Conservation (phyloP, 2,113 vertebrate species). For the Fregata magnificens region DNA sequence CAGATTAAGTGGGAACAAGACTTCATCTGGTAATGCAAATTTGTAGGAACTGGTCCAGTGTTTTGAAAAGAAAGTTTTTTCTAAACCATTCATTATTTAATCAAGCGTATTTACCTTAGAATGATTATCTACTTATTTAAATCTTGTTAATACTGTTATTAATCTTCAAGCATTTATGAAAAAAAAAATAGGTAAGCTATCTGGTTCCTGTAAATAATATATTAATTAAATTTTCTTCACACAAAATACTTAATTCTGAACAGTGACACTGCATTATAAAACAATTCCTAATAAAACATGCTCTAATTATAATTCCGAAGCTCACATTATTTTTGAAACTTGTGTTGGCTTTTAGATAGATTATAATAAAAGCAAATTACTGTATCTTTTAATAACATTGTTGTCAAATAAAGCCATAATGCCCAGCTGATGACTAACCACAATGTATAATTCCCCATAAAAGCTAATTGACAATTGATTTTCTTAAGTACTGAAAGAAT, state of each 20-base stretch:
- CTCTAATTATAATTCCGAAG: conserved; percentile 60
- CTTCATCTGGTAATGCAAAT: background rate
- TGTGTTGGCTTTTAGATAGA: conserved; percentile 61
- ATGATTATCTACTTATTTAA: conserved; percentile 5
- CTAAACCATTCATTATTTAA: background rate
- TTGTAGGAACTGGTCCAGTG: background rate
- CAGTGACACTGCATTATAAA: background rate
- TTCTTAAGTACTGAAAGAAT: conserved; percentile 70
- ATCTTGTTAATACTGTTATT: background rate
- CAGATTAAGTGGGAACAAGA: background rate
- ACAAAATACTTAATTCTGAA: conserved; percentile 61
- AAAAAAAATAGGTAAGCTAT: background rate
- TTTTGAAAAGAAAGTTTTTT: background rate
- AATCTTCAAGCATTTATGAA: background rate
- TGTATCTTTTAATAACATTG: conserved; percentile 64
- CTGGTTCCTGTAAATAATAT: conserved; percentile 38
- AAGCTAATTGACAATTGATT: conserved; percentile 72
- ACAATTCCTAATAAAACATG: conserved; percentile 50
- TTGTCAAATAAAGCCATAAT: conserved; percentile 62
- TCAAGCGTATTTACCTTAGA: background rate
- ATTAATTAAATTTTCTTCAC: conserved; percentile 55
- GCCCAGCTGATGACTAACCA: conserved; percentile 37
- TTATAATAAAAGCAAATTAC: conserved; percentile 72
- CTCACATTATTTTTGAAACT: conserved; percentile 59
- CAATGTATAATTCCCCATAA: conserved; percentile 59